Conservation (phyloP, 2,113 vertebrate genomes). For the Pipa parva region DNA sequence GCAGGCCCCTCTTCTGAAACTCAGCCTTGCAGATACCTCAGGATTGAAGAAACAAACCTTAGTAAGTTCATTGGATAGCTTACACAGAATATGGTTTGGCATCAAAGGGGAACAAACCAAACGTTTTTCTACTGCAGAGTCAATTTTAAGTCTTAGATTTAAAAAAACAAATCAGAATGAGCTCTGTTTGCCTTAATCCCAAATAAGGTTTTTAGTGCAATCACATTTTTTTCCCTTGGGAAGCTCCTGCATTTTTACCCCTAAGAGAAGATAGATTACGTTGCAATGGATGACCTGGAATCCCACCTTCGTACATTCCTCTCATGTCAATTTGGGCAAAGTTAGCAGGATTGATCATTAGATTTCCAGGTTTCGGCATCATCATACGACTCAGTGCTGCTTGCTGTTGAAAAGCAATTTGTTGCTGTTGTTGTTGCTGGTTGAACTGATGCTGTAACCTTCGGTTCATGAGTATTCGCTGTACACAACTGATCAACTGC, state of each 20-base stretch:
- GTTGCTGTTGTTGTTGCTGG: constrained; percentile 73
- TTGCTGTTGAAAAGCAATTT: constrained; percentile 78
- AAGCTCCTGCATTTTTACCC: constrained; percentile 89
- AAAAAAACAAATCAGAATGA: constrained; percentile 58
- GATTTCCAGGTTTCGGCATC: constrained; percentile 70
- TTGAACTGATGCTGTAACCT: constrained; percentile 86
- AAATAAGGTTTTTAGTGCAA: constrained; percentile 69
- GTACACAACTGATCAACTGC: constrained; percentile 91
- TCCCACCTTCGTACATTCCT: constrained; percentile 85
- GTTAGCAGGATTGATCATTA: constrained; percentile 71
- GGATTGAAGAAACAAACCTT: constrained; percentile 61
- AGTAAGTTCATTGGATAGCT: constrained; percentile 32
- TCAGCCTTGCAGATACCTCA: constrained; percentile 63
- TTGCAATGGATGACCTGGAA: constrained; percentile 76
- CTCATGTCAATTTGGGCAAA: constrained; percentile 86
- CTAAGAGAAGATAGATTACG: constrained; percentile 73
- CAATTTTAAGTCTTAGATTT: constrained; percentile 75
- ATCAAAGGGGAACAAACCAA: constrained; percentile 62
- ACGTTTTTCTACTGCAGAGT: constrained; percentile 68
- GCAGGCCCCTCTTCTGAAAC: constrained; percentile 77
- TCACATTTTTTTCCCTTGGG: constrained; percentile 86
- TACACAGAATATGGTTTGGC: constrained; percentile 43
- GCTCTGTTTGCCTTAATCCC: constrained; percentile 67
- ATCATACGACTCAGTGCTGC: constrained; percentile 78
- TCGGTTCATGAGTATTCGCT: constrained; percentile 92